Evolutionary conservation across 2,888 invertebrate species (phyloP).

Genomic region (Drosophila quasianomalipes): DNA sequence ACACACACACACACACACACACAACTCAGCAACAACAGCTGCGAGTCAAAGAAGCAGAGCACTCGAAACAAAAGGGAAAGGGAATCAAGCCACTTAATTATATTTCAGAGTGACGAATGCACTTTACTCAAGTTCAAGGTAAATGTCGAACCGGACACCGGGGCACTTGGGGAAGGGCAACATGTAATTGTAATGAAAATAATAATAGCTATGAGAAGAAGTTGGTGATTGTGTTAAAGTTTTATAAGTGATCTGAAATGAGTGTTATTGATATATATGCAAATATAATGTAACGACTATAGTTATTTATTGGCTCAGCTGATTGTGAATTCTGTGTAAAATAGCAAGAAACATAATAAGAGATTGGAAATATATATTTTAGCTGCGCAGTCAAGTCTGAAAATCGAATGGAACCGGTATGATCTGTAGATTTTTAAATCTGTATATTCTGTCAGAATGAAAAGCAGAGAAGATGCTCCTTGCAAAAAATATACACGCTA

Average conservation of each 20-base stretch:
- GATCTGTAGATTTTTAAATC: no score
- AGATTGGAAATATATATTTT: neutral
- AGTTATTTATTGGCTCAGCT: neutral
- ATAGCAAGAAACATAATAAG: neutral
- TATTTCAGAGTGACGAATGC: slow-evolving; percentile 18
- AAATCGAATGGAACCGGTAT: neutral
- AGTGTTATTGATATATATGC: neutral
- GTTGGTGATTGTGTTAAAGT: slow-evolving; percentile 12
- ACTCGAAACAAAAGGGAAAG: slow-evolving; percentile 57
- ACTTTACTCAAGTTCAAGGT: slow-evolving; percentile 68
- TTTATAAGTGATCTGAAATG: slow-evolving; percentile 7
- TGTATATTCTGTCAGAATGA: neutral
- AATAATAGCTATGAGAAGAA: slow-evolving; percentile 10
- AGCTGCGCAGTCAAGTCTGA: neutral
- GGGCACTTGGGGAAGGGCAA: slow-evolving; percentile 18
- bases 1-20: slow-evolving; percentile 40
- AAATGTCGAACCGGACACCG: slow-evolving; percentile 9
- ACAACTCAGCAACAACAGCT: slow-evolving; percentile 30
- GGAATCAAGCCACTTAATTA: slow-evolving; percentile 29
- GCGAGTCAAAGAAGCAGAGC: slow-evolving; percentile 18
- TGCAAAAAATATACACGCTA: no score
- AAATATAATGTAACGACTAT: neutral
- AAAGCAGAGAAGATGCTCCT: neutral
- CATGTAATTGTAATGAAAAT: slow-evolving; percentile 17
- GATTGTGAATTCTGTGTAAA: neutral